Percentiles rank a stretch among this genome's conserved stretches.
Evolutionary conservation across 2,888 invertebrate genomes (phyloP).

Genomic region (Pardosa pseudoannulata): DNA sequence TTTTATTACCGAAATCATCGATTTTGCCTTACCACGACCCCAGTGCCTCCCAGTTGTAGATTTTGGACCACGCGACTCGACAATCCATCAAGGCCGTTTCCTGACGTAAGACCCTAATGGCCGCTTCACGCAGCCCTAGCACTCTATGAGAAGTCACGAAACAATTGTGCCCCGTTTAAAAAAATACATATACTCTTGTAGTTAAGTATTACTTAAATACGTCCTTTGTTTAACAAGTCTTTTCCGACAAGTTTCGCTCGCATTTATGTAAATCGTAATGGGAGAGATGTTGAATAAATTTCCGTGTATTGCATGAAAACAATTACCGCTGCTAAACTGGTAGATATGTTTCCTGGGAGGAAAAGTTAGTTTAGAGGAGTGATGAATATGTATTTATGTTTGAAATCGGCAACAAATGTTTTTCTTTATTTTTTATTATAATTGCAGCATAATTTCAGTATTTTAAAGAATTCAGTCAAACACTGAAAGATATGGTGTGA

Average conservation of each 20-base stretch:
- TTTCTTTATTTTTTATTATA: too few relatives aligned
- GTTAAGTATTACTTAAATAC: not conserved
- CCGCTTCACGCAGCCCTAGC: not conserved
- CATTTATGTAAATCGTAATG: too few relatives aligned
- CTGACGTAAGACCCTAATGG: not conserved
- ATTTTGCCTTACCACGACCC: not conserved
- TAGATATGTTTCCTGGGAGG: too few relatives aligned
- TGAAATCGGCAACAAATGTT: too few relatives aligned
- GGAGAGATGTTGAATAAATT: too few relatives aligned
- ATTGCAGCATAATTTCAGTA: too few relatives aligned
- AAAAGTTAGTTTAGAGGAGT: too few relatives aligned
- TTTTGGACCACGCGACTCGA: not conserved
- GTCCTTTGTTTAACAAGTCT: not conserved
- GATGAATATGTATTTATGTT: too few relatives aligned
- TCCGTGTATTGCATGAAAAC: too few relatives aligned
- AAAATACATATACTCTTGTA: not conserved
- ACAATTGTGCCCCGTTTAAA: not conserved
- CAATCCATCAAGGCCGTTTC: conserved; percentile 6
- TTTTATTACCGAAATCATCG: conserved; percentile 1
- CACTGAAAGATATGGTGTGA: too few relatives aligned
- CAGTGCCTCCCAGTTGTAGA: conserved; percentile 1
- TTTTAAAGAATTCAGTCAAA: too few relatives aligned
- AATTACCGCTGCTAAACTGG: too few relatives aligned
- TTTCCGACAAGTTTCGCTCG: not conserved
- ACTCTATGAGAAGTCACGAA: not conserved